Base-by-base conservation (phyloP, 2,888 invertebrate species). In the Eudemis profundana region DNA sequence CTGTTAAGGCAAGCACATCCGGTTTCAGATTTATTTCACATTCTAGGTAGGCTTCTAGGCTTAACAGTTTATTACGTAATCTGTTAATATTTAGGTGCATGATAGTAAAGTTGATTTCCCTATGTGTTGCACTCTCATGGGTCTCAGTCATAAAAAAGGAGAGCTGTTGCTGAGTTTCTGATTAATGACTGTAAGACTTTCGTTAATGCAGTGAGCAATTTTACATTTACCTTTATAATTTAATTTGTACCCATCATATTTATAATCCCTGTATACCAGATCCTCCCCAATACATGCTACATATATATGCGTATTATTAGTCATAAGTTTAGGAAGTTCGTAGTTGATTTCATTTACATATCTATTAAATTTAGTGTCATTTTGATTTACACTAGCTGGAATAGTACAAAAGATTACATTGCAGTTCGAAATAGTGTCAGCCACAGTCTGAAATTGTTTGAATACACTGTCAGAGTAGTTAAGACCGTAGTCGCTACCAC, bases 51-150 rank as follows among this genome's bases (percentile, higher is more conserved):
- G 44, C 44, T 44, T 44, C 44, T 19, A 44, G 19, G 19, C 19
- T 44, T 19, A 44, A 19, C 19, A 44, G 10, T 8, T 44, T 44
- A 19, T 44, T 44, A 7, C 44, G 4, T 5, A 44, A 19, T 44
- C 44, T 17, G 17, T 44, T 44, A 19, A 44, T 44, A 8, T 44
- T 44, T 19, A 44, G 17, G 8, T 44, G 44, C 44, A 44, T 44
- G 1, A 44, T 7, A n/a, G n/a, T n/a, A n/a, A n/a, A n/a, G n/a
- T n/a, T n/a, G n/a, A n/a, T n/a, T n/a, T n/a, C n/a, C n/a, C n/a
- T n/a, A n/a, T n/a, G n/a, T n/a, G n/a, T n/a, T n/a, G n/a, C n/a
- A n/a, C n/a, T n/a, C n/a, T n/a, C n/a, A n/a, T n/a, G n/a, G n/a
- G n/a, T n/a, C 4, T 14, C 14, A 40, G 10, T 40, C 40, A 40